Evolutionary conservation across 2,888 invertebrate species (phyloP).

Genomic region (Iselma pallidipennis): DNA sequence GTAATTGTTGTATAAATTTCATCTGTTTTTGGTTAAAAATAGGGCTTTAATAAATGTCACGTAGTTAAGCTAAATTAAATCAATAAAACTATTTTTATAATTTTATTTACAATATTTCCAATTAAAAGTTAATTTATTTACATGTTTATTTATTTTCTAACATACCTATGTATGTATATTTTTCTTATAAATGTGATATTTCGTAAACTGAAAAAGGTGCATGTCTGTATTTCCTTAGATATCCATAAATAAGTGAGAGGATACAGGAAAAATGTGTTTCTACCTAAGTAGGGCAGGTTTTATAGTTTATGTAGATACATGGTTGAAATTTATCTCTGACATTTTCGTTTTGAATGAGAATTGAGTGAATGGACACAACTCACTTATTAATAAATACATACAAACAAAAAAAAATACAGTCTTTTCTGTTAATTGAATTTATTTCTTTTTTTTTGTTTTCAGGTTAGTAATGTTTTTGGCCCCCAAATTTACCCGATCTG

Average conservation of each 20-base stretch:
- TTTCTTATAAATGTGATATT: too few relatives aligned
- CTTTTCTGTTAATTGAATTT: not conserved
- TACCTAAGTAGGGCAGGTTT: slow-evolving; percentile 22
- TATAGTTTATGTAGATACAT: slow-evolving; percentile 28
- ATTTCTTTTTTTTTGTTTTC: slow-evolving; percentile 33
- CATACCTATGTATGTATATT: too few relatives aligned
- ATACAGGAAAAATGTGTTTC: slow-evolving; percentile 14
- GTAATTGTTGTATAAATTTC: not conserved
- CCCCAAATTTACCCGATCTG: slow-evolving; percentile 44
- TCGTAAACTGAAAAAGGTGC: not conserved
- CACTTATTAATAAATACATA: not conserved
- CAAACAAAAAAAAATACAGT: not conserved
- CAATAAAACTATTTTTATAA: too few relatives aligned
- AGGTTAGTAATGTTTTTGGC: slow-evolving; percentile 54
- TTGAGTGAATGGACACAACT: not conserved
- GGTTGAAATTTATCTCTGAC: slow-evolving; percentile 19
- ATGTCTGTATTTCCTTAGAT: slow-evolving; percentile 6
- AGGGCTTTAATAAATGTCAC: too few relatives aligned
- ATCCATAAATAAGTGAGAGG: slow-evolving; percentile 19
- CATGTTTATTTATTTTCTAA: too few relatives aligned
- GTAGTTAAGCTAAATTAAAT: too few relatives aligned
- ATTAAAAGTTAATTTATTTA: too few relatives aligned
- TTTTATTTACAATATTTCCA: too few relatives aligned
- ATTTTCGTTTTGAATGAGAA: slow-evolving; percentile 12
- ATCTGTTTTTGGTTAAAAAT: too few relatives aligned